Conservation (phyloP, 1,140 invertebrate genomes). For the Ylistrum balloti region DNA sequence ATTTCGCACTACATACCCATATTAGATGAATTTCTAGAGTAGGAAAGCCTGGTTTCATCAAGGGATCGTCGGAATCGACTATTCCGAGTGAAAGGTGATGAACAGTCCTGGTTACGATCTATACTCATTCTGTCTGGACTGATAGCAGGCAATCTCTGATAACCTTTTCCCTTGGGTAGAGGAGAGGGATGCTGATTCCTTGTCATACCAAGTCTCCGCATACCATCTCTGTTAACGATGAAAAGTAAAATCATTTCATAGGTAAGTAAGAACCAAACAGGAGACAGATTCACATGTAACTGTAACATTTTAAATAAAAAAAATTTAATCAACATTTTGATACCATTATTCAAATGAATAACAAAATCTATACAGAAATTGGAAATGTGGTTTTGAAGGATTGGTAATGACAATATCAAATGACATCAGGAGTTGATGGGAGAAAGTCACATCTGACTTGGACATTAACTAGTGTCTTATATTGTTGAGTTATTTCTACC, state of each 20-base stretch:
- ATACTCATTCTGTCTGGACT: conserved; percentile 63
- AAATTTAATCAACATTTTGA: too few species aligned
- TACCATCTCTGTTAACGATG: conserved; percentile 64
- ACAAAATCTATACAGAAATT: too few species aligned
- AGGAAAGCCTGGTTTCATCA: conserved; percentile 51
- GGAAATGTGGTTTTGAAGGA: too few species aligned
- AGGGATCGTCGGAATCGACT: conserved; percentile 55
- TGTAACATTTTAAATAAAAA: too few species aligned
- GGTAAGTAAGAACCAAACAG: background rate
- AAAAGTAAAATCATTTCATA: too few species aligned
- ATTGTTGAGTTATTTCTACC: too few species aligned
- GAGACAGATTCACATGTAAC: background rate
- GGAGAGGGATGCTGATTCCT: conserved; percentile 68
- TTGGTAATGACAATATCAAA: too few species aligned
- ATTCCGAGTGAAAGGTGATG: conserved; percentile 57
- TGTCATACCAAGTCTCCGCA: conserved; percentile 67
- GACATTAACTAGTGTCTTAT: too few species aligned
- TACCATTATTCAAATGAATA: too few species aligned
- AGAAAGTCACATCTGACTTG: too few species aligned
- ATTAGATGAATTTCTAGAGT: background rate
- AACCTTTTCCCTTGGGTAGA: conserved; percentile 65
- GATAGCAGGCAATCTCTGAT: conserved; percentile 61
- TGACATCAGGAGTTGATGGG: too few species aligned
- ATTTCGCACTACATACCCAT: conserved; percentile 13
- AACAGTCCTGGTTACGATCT: conserved; percentile 49